phyloP scores from a whole-genome alignment of 2,113 vertebrate species.

The Tor tambroides region DNA sequence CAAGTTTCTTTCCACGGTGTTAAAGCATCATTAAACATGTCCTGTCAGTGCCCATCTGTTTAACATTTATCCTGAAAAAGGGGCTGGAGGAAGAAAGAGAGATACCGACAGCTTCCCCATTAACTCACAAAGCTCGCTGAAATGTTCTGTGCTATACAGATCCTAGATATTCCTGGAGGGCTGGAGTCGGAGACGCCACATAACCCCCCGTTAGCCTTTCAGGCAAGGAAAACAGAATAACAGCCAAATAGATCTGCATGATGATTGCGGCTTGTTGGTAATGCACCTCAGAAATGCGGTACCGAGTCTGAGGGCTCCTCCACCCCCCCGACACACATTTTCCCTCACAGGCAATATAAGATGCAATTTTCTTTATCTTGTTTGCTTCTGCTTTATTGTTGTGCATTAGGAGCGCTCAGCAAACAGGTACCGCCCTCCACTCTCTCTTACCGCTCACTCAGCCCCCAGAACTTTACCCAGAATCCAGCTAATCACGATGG shows the following conservation, averaged over 20 bases:
- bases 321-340: conserved; percentile 46
- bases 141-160: conserved; percentile 40
- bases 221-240: conserved; percentile 57
- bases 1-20: conserved; percentile 70
- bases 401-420: conserved; percentile 52
- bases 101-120: conserved; percentile 58
- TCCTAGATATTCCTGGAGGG: conserved; percentile 26
- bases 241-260: conserved; percentile 61
- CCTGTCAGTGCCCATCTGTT: conserved; percentile 77
- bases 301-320: conserved; percentile 7
- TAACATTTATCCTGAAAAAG: conserved; percentile 66
- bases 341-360: conserved; percentile 57
- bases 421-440: not conserved
- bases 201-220: conserved; percentile 21
- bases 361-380: conserved; percentile 67
- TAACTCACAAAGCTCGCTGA: conserved; percentile 49
- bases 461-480: not conserved
- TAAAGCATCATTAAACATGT: conserved; percentile 77
- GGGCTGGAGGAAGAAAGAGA: not conserved
- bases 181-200: not conserved
- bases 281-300: conserved; percentile 50
- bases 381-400: conserved; percentile 61
- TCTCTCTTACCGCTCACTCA: not conserved
- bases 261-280: conserved; percentile 62
- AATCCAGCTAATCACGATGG: conserved; percentile 29